Conservation (phyloP, 2,888 invertebrate species). For the Philereme transversata region DNA sequence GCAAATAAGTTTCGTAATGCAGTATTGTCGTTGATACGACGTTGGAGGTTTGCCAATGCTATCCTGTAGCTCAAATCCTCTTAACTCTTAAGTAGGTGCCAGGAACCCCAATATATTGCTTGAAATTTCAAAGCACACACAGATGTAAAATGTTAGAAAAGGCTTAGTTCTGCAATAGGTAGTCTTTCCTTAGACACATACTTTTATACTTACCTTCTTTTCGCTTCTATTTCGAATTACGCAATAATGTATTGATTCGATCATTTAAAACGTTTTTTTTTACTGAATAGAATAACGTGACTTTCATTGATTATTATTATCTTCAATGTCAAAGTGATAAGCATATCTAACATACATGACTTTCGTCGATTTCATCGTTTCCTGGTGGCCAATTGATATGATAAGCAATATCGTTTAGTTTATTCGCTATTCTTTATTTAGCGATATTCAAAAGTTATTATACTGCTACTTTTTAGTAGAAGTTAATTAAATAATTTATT, state of each 20-base stretch:
- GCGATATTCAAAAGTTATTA: too few relatives aligned
- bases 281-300: slow-evolving; percentile 33
- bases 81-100: slow-evolving; percentile 31
- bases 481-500: neutral
- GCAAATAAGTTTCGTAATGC: slow-evolving; percentile 47
- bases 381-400: slow-evolving; percentile 28
- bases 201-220: neutral
- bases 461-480: too few relatives aligned
- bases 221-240: neutral
- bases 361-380: slow-evolving; percentile 37
- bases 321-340: slow-evolving; percentile 65
- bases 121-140: slow-evolving; percentile 1
- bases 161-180: neutral
- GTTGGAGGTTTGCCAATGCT: slow-evolving; percentile 56
- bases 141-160: neutral
- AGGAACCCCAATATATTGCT: slow-evolving; percentile 18
- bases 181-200: neutral
- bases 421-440: too few relatives aligned
- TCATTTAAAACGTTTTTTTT: neutral
- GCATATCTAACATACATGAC: slow-evolving; percentile 35
- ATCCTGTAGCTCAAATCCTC: slow-evolving; percentile 46
- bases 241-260: neutral
- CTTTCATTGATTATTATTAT: slow-evolving; percentile 54
- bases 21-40: slow-evolving; percentile 45
- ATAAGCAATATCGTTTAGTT: neutral